phyloP scores from a whole-genome alignment of 2,888 invertebrate species.

The Caradrina clavipalpis region DNA sequence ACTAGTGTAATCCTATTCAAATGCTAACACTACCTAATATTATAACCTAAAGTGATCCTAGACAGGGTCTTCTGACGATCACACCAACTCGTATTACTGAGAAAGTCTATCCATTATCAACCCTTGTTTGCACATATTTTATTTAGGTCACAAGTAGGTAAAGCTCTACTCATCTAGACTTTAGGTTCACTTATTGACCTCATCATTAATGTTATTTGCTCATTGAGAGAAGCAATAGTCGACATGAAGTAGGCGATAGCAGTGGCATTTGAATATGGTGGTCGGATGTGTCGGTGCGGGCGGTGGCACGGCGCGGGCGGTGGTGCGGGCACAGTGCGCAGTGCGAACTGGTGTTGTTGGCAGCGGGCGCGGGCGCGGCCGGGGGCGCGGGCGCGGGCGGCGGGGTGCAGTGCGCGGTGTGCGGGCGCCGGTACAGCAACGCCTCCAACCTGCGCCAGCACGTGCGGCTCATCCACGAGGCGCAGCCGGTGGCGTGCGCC shows the following conservation, averaged over 20 bases:
- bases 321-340: constrained; percentile 79
- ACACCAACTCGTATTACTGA: neutral
- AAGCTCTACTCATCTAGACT: constrained; percentile 23
- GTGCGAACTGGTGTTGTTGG: constrained; percentile 87
- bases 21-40: constrained; percentile 59
- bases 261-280: constrained; percentile 56
- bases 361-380: constrained; percentile 77
- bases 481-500: constrained; percentile 93
- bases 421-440: constrained; percentile 93
- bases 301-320: constrained; percentile 80
- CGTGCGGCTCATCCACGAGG: constrained; percentile 94
- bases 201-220: constrained; percentile 1
- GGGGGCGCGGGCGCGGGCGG: constrained; percentile 70
- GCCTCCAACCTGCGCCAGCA: constrained; percentile 94
- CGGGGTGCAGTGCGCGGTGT: constrained; percentile 92
- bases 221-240: constrained; percentile 4
- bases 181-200: constrained; percentile 14
- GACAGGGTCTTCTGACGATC: neutral
- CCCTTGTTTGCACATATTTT: neutral
- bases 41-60: constrained; percentile 16
- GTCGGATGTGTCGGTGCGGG: constrained; percentile 76
- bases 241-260: constrained; percentile 15
- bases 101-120: neutral
- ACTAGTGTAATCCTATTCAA: constrained; percentile 59
- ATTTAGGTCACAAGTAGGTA: constrained; percentile 1